These are phyloP conservation scores for Macroramphosus scolopax DNA, from an alignment of 2,797 vertebrate species.

Conservation along the genomic window DNA sequence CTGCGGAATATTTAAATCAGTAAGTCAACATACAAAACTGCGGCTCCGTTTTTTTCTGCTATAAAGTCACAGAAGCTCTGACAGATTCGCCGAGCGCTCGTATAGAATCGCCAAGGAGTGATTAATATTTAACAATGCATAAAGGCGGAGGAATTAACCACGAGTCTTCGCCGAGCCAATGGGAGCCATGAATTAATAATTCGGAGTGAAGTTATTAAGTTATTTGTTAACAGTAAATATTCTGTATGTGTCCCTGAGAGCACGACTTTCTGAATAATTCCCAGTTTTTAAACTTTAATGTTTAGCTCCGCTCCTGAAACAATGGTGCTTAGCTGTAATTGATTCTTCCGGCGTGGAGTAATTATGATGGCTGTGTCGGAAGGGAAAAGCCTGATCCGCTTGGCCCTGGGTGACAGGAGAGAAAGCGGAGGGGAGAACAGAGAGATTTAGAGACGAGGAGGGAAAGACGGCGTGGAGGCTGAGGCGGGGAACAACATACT, in stretches of 20 bases:
- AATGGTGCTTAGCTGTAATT: constrained; percentile 77
- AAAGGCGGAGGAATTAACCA: constrained; percentile 71
- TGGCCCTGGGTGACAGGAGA: constrained; percentile 61
- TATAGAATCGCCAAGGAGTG: constrained; percentile 56
- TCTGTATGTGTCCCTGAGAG: constrained; percentile 75
- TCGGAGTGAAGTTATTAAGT: constrained; percentile 74
- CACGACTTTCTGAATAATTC: constrained; percentile 77
- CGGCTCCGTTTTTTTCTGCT: constrained; percentile 30
- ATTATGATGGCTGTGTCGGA: constrained; percentile 67
- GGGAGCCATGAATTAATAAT: constrained; percentile 76
- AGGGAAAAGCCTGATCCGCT: constrained; percentile 54
- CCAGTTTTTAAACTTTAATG: constrained; percentile 78
- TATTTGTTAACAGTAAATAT: constrained; percentile 84
- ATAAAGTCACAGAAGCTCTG: constrained; percentile 40
- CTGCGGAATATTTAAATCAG: constrained; percentile 26
- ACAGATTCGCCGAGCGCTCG: constrained; percentile 48
- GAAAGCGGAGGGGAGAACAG: constrained; percentile 22
- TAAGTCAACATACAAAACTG: constrained; percentile 40
- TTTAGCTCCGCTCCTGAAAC: constrained; percentile 72
- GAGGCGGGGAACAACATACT: constrained; percentile 20
- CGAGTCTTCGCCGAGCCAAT: constrained; percentile 56
- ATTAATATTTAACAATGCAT: constrained; percentile 73
- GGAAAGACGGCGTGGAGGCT: constrained; percentile 30
- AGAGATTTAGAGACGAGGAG: constrained; percentile 47
- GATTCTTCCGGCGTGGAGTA: constrained; percentile 71